Evolutionary conservation across 2,113 vertebrate genomes (phyloP).

Genomic region (Otis tarda): DNA sequence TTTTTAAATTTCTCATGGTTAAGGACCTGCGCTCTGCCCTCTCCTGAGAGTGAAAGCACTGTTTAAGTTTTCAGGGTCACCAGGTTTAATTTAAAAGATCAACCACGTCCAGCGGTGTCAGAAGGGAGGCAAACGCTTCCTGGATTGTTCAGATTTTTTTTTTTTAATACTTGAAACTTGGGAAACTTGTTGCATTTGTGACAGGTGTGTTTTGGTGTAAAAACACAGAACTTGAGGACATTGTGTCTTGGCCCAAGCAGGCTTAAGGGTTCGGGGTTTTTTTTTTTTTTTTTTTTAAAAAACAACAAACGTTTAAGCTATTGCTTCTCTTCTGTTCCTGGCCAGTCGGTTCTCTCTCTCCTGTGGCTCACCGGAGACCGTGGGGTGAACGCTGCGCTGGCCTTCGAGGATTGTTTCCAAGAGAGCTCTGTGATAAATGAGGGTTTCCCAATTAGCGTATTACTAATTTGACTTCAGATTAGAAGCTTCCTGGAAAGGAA

Average conservation of each 20-base stretch:
- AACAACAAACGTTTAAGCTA: background rate
- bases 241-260: background rate
- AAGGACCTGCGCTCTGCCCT: background rate
- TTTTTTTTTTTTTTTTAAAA: background rate
- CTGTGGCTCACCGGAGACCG: background rate
- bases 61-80: background rate
- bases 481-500: background rate
- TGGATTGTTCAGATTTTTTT: background rate
- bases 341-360: background rate
- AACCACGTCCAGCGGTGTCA: background rate
- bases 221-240: background rate
- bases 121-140: background rate
- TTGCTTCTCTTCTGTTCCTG: background rate
- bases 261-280: background rate
- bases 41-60: background rate
- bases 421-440: background rate
- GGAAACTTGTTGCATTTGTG: background rate
- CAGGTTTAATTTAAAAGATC: background rate
- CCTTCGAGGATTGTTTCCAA: background rate
- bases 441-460: background rate
- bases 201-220: background rate
- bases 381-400: background rate
- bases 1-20: fast-evolving
- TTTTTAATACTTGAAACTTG: constrained; percentile 4
- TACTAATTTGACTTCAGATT: background rate